Evolutionary conservation across 2,797 vertebrate species (phyloP).

Genomic region (Melanitta fusca): DNA sequence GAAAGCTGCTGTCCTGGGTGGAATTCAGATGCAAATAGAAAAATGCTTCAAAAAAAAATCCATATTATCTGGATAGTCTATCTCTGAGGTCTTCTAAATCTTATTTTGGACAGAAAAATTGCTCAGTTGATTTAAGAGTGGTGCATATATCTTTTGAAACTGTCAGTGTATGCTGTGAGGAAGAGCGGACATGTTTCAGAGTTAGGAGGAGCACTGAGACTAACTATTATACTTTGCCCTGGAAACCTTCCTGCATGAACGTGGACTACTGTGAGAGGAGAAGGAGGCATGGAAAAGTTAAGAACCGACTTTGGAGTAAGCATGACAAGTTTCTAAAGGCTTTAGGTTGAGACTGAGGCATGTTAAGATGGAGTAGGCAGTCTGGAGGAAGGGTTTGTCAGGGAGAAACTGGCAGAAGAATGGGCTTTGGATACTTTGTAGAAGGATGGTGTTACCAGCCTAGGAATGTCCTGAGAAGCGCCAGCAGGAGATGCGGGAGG

Average conservation of each 20-base stretch:
- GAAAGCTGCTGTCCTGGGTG: neutral
- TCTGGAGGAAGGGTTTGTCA: neutral
- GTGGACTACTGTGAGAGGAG: neutral
- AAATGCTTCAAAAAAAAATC: neutral
- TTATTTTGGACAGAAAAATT: neutral
- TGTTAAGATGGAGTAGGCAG: neutral
- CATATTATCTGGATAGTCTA: neutral
- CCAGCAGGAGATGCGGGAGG: neutral
- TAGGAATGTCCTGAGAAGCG: neutral
- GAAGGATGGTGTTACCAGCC: neutral
- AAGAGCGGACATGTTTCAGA: neutral
- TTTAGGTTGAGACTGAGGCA: neutral
- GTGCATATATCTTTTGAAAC: neutral
- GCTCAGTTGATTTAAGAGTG: neutral
- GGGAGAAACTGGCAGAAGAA: neutral
- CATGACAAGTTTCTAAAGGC: neutral
- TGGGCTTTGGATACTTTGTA: neutral
- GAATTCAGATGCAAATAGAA: neutral
- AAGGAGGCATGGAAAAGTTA: neutral
- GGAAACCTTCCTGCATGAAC: neutral
- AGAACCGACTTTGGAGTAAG: neutral
- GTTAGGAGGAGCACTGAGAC: neutral
- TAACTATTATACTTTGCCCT: neutral
- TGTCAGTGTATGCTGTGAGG: neutral
- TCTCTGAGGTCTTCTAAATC: neutral